Base-by-base conservation (phyloP, 2,888 invertebrate species). In the Ligdia adustata region DNA sequence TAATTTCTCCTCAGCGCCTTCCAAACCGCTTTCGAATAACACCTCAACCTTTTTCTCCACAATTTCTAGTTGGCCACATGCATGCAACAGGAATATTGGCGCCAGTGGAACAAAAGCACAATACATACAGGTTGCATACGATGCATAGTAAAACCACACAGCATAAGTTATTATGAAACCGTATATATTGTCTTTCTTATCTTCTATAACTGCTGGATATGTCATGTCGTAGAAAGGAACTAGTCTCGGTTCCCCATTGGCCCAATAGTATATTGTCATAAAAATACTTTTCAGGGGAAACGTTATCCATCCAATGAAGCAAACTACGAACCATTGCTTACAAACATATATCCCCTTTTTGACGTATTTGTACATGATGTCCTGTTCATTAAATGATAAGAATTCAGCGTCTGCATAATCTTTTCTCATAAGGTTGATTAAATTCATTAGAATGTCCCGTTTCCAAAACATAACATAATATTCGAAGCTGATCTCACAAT, bases 71-170 rank as follows among this genome's bases (percentile, higher is more conserved):
- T 22, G 22, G 2, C 22, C 22, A 22, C 22, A 22, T 44, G 9
- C 6, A 46, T 20, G 62, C 64, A 55, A 1, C 52, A 57, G 0
- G 43, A 37, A 22, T 2, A 22, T n/a, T 22, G 22, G 22, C 4
- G 7, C 4, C 3, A 22, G 7, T 2, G 22, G 22, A 4, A 22
- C 22, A 22, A 22, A 22, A n/a, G 22, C 22, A 3, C 6, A 4
- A 22, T 22, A 22, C 1, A 22, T 22, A 6, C 6, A 1, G 2
- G 2, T n/a, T n/a, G 22, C 22, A 22, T 22, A 22, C 7, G 2
- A 4, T 6, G 6, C 22, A 7, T 6, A 22, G 3, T n/a, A 22
- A 22, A 7, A 0, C 7, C 6, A 7, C 4, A 4, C 4, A 4
- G 22, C 22, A 7, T 22, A 6, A 4, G n/a, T 6, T 3, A 22